Evolutionary conservation across 2,113 vertebrate genomes (phyloP).

Genomic region (Centrocercus urophasianus): DNA sequence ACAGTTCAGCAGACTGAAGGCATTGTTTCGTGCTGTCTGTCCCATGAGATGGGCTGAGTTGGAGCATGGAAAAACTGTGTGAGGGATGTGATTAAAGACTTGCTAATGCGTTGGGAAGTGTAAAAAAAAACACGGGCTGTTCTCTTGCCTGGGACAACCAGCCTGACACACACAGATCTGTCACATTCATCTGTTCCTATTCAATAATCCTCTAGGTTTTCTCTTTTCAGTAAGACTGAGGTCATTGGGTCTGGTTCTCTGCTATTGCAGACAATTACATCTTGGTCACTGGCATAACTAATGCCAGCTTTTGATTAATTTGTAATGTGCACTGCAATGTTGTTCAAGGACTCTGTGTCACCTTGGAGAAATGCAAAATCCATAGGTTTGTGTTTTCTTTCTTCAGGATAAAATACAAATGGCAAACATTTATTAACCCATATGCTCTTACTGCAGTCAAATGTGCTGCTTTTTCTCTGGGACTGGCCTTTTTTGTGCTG

Average conservation of each 20-base stretch:
- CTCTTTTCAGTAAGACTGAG: not conserved
- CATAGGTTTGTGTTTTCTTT: not conserved
- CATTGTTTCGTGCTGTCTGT: not conserved
- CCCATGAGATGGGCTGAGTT: not conserved
- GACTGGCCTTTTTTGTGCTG: not conserved
- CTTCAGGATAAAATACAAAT: not conserved
- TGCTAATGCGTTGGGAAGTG: not conserved
- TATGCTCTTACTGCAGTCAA: not conserved
- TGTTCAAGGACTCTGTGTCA: not conserved
- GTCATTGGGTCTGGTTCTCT: not conserved
- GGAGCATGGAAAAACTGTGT: not conserved
- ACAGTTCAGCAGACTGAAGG: slow-evolving; percentile 12
- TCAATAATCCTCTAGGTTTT: not conserved
- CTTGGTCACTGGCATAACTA: not conserved
- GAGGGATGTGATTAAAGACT: not conserved
- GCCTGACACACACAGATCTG: not conserved
- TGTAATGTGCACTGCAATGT: not conserved
- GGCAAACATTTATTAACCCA: not conserved
- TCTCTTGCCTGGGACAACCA: not conserved
- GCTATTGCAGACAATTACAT: accelerated
- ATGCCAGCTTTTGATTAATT: not conserved
- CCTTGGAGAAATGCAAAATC: not conserved
- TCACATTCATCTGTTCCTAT: not conserved
- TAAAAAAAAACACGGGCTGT: not conserved
- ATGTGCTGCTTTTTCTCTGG: not conserved